Evolutionary conservation across 2,113 vertebrate species (phyloP).

Genomic region (Myrmecophaga tridactyla): DNA sequence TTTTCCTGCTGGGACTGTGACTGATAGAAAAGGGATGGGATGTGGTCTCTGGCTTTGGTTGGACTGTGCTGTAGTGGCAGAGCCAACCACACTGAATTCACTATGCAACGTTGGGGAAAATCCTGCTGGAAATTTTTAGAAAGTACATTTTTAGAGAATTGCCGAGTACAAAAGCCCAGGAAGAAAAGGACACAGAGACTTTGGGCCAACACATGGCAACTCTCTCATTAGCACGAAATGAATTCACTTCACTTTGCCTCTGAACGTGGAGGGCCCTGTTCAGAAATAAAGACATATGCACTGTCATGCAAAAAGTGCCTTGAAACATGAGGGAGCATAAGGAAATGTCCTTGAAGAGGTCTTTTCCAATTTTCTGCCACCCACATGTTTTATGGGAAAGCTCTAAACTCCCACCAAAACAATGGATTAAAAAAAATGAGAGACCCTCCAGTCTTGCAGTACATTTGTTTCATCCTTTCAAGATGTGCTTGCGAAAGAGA

Average conservation of each 20-base stretch:
- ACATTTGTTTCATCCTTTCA: constrained; percentile 61
- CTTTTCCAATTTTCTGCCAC: constrained; percentile 32
- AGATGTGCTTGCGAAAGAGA: constrained; percentile 14
- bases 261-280: background rate
- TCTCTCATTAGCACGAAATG: constrained; percentile 8
- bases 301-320: background rate
- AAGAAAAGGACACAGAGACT: constrained; percentile 23
- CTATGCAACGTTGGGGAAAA: background rate
- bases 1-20: background rate
- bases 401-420: constrained; percentile 42
- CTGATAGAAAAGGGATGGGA: background rate
- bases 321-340: constrained; percentile 16
- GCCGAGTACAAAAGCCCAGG: background rate
- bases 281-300: constrained; percentile 39
- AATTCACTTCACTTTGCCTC: background rate
- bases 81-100: rapidly evolving
- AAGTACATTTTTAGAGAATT: constrained; percentile 24
- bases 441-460: background rate
- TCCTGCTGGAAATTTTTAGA: constrained; percentile 54
- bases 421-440: constrained; percentile 65
- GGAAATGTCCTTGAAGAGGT: constrained; percentile 65
- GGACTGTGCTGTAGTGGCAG: background rate
- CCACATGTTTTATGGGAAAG: constrained; percentile 2
- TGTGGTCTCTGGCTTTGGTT: background rate
- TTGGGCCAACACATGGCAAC: background rate